These are phyloP conservation scores for Ptychoptera albimana DNA, from an alignment of 2,888 invertebrate species.

Conservation along the genomic window DNA sequence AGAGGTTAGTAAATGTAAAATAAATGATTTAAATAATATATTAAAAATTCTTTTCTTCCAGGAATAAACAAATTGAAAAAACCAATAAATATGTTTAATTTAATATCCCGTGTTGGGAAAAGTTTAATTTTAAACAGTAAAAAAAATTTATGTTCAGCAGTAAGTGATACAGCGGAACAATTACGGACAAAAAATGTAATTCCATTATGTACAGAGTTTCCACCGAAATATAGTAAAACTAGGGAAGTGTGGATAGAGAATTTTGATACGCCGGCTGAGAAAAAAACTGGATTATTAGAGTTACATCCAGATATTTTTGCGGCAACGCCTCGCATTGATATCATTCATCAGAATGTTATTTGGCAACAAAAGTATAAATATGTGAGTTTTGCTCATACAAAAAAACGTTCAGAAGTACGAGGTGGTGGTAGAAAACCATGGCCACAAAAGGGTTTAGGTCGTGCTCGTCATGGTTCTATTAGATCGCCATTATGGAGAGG, in stretches of 20 bases:
- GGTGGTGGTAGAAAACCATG: conserved; percentile 91
- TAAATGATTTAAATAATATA: too few species aligned
- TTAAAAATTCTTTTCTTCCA: too few species aligned
- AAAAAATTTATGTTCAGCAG: too few species aligned
- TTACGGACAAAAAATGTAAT: neutral
- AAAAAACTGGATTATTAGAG: conserved; percentile 69
- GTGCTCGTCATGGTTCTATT: conserved; percentile 82
- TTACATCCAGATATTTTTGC: conserved; percentile 84
- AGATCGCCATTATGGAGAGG: conserved; percentile 73
- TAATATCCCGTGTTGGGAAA: too few species aligned
- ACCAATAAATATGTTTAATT: too few species aligned
- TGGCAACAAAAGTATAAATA: conserved; percentile 75
- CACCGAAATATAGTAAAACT: conserved; percentile 39
- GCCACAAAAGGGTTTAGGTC: conserved; percentile 90
- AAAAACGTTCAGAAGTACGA: conserved; percentile 66
- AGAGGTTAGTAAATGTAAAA: too few species aligned
- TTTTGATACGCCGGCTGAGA: conserved; percentile 54
- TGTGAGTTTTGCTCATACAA: conserved; percentile 66
- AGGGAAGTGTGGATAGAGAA: conserved; percentile 81
- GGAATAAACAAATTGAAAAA: too few species aligned
- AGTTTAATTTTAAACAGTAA: too few species aligned
- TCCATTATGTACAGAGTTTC: conserved; percentile 9
- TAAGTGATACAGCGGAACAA: too few species aligned
- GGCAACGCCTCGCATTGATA: conserved; percentile 65
- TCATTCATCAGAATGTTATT: conserved; percentile 66